Evolutionary conservation across 2,888 invertebrate genomes (phyloP).

Genomic region (Eristalinus aeneus): DNA sequence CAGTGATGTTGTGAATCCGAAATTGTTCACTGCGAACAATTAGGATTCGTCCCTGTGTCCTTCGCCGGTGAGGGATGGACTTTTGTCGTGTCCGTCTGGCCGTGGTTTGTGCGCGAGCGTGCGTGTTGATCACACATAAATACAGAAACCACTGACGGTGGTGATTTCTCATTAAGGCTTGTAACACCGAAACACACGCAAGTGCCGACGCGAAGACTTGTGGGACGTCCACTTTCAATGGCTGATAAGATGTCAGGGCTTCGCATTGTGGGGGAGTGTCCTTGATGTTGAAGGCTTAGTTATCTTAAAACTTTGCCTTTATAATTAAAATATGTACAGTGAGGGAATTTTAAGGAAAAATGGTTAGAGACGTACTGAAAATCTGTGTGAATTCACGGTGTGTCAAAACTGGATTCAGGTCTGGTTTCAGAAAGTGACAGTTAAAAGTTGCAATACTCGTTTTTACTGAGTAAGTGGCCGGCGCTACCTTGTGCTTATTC

Average conservation of each 20-base stretch:
- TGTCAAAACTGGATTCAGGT: too few relatives aligned
- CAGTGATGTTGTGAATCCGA: background rate
- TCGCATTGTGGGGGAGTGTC: background rate
- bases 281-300: background rate
- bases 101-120: background rate
- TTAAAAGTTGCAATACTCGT: too few relatives aligned
- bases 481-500: too few relatives aligned
- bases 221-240: background rate
- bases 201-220: background rate
- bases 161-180: background rate
- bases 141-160: background rate
- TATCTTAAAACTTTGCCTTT: too few relatives aligned
- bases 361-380: too few relatives aligned
- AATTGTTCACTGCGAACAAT: constrained; percentile 2
- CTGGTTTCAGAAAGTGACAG: too few relatives aligned
- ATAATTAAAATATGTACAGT: too few relatives aligned
- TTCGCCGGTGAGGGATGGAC: background rate
- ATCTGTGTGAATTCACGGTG: too few relatives aligned
- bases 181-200: background rate
- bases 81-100: background rate
- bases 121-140: constrained; percentile 9
- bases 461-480: too few relatives aligned
- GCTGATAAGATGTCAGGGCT: background rate
- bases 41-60: constrained; percentile 6
- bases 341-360: too few relatives aligned